A percentile compares a stretch with the other conserved stretches of the same genome.
Conservation (phyloP, 2,797 vertebrate species). For the Rhabdophis nuchalis region DNA sequence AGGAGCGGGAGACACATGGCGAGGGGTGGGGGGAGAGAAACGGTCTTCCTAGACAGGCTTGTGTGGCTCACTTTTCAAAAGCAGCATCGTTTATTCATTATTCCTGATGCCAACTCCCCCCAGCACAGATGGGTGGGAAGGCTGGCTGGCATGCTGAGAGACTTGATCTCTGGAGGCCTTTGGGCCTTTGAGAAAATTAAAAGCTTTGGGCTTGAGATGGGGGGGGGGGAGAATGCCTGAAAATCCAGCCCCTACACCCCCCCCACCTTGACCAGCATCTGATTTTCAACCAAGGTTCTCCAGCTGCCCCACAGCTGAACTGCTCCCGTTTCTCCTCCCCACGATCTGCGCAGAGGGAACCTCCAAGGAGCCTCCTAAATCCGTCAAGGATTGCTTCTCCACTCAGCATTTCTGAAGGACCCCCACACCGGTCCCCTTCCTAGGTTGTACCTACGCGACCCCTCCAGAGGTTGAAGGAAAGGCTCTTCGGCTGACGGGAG, state of each 20-base stretch:
- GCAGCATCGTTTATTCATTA: slow-evolving; percentile 72
- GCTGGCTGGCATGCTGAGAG: slow-evolving; percentile 48
- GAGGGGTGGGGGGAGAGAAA: slow-evolving; percentile 36
- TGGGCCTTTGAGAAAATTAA: not conserved
- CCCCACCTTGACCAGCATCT: not conserved
- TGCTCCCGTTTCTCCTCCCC: not conserved
- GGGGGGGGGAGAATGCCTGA: not conserved
- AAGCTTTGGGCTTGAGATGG: not conserved
- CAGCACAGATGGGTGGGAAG: slow-evolving; percentile 52
- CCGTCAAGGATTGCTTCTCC: not conserved
- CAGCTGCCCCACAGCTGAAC: not conserved
- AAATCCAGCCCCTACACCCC: not conserved
- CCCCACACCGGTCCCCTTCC: not conserved
- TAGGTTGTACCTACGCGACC: not conserved
- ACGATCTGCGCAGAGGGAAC: not conserved
- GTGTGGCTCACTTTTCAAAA: slow-evolving; percentile 67
- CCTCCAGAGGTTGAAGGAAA: not conserved
- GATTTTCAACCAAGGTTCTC: not conserved
- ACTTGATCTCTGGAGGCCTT: not conserved
- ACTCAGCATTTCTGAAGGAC: not conserved
- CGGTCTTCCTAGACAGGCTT: slow-evolving; percentile 66
- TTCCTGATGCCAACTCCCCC: slow-evolving; percentile 66
- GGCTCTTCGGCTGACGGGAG: not conserved
- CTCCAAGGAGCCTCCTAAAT: not conserved
- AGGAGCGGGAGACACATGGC: slow-evolving; percentile 53